Percentiles rank a stretch among this genome's conserved stretches.
Conservation (phyloP, 1,140 invertebrate species). For the Zaprionus capensis region DNA sequence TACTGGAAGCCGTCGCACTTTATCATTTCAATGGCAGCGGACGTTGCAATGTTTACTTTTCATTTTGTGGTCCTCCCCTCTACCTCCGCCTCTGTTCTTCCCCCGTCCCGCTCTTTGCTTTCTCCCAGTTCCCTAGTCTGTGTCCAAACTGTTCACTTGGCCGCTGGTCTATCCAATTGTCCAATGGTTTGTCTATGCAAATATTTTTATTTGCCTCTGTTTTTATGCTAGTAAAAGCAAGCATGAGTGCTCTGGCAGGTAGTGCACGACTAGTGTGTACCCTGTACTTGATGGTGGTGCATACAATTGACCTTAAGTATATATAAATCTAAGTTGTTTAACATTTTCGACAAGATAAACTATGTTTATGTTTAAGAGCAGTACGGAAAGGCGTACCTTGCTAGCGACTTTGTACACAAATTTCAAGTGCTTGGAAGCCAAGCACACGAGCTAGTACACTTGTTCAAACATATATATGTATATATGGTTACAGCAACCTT, state of each 20-base stretch:
- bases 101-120: slow-evolving; percentile 5
- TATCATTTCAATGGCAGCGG: slow-evolving; percentile 79
- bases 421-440: too few species aligned
- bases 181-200: slow-evolving; percentile 73
- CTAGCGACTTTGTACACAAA: too few species aligned
- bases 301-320: neutral
- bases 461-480: too few species aligned
- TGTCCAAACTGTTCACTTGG: slow-evolving; percentile 60
- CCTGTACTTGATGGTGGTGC: neutral
- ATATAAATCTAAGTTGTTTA: neutral
- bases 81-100: neutral
- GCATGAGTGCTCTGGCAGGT: neutral
- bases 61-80: slow-evolving; percentile 53
- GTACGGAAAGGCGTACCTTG: too few species aligned
- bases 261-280: neutral
- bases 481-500: too few species aligned
- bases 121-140: slow-evolving; percentile 9
- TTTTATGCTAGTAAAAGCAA: slow-evolving; percentile 54
- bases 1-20: slow-evolving; percentile 58
- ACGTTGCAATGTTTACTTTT: slow-evolving; percentile 77
- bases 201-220: slow-evolving; percentile 77
- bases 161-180: slow-evolving; percentile 65
- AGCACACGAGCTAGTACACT: too few species aligned
- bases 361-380: too few species aligned
- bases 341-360: too few species aligned